Evolutionary conservation across 2,797 vertebrate species (phyloP).

Genomic region (Cyclura pinguis): DNA sequence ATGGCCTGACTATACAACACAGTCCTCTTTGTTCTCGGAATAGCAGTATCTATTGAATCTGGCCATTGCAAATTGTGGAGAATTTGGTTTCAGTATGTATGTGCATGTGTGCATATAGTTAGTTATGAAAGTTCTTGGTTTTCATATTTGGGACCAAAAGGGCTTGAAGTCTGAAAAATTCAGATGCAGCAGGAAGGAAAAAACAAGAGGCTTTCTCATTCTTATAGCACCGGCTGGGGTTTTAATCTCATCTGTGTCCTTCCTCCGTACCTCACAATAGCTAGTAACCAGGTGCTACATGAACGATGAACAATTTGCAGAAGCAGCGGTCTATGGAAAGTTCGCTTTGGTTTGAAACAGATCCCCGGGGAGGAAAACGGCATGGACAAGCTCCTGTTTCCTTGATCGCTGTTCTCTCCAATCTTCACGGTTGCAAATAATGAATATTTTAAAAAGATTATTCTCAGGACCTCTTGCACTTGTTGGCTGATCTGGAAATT

Average conservation of each 20-base stretch:
- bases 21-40: too few relatives aligned
- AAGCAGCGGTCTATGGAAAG: neutral
- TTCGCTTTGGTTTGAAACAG: neutral
- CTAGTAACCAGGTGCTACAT: neutral
- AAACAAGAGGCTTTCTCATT: neutral
- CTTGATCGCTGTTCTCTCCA: neutral
- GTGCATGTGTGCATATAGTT: neutral
- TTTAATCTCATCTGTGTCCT: neutral
- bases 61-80: too few relatives aligned
- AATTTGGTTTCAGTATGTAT: too few relatives aligned
- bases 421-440: conserved; percentile 5
- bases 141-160: neutral
- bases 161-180: neutral
- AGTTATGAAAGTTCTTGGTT: neutral
- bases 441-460: neutral
- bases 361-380: neutral
- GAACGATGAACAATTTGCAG: neutral
- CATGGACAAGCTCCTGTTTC: neutral
- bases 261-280: neutral
- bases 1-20: too few relatives aligned
- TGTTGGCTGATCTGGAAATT: neutral
- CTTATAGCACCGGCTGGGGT: neutral
- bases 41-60: too few relatives aligned
- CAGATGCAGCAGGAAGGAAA: neutral
- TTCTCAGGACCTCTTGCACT: neutral